Conservation (phyloP, 1,140 invertebrate species). For the Drosophila paulistorum region DNA sequence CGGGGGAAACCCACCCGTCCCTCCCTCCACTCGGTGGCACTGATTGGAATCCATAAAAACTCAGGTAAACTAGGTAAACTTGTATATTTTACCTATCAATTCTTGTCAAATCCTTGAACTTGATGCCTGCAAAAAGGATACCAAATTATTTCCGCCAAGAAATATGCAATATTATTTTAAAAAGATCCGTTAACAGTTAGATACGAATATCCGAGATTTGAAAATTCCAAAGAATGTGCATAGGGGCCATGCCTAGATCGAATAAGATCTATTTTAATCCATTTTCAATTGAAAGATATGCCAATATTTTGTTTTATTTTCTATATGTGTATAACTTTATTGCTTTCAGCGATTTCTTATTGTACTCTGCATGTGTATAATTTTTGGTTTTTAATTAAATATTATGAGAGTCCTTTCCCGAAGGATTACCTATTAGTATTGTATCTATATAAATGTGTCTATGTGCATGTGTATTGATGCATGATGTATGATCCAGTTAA, state of each 20-base stretch:
- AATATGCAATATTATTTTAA: too few species aligned
- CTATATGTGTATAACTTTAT: conserved; percentile 5
- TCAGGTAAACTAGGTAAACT: too few species aligned
- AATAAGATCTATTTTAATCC: neutral
- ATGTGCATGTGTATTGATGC: neutral
- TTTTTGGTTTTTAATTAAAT: conserved; percentile 19
- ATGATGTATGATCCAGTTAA: neutral
- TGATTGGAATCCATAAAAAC: too few species aligned
- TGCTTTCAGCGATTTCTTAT: conserved; percentile 18
- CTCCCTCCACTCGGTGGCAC: too few species aligned
- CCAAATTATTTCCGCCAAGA: too few species aligned
- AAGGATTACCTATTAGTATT: conserved; percentile 4
- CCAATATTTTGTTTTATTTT: neutral
- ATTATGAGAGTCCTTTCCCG: conserved; percentile 19
- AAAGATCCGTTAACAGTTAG: too few species aligned
- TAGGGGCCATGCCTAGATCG: too few species aligned
- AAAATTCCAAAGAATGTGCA: too few species aligned
- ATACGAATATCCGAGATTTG: neutral
- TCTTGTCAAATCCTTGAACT: too few species aligned
- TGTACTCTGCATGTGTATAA: conserved; percentile 19
- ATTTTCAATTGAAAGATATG: neutral
- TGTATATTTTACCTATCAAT: too few species aligned
- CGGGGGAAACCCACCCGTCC: too few species aligned
- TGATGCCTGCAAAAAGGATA: too few species aligned
- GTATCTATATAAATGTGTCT: conserved; percentile 1